Percentiles rank a stretch among this genome's conserved stretches.
phyloP scores from a whole-genome alignment of 2,113 vertebrate genomes.

The Tursiops truncatus region DNA sequence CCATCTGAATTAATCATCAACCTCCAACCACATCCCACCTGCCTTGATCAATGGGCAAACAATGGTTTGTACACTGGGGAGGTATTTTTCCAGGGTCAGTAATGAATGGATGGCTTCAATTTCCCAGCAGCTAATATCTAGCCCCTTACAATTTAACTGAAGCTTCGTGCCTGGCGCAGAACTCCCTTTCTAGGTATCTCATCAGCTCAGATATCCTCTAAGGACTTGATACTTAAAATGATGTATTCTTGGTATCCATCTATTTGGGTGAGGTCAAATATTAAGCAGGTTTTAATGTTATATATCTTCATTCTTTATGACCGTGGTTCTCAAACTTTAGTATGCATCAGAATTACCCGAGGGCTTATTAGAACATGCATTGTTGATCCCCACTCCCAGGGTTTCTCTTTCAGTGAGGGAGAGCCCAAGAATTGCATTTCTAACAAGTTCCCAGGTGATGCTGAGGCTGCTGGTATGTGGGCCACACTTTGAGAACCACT shows the following conservation, averaged over 20 bases:
- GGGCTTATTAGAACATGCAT: neutral
- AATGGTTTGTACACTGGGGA: neutral
- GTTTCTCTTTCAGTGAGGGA: neutral
- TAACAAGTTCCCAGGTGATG: neutral
- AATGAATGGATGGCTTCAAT: constrained; percentile 42
- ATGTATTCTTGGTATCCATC: neutral
- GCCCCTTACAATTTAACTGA: neutral
- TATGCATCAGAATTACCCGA: neutral
- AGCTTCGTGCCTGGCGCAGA: neutral
- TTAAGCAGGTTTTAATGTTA: neutral
- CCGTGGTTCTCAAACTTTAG: neutral
- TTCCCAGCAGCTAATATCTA: neutral
- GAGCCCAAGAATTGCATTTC: neutral
- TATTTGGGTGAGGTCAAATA: neutral
- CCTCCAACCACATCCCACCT: constrained; percentile 13
- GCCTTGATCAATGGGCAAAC: constrained; percentile 44
- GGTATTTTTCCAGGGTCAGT: constrained; percentile 15
- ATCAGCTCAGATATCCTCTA: neutral
- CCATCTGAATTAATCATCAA: constrained; percentile 42
- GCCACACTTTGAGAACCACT: neutral
- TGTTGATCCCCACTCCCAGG: neutral
- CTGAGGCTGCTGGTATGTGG: neutral
- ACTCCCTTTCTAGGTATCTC: neutral
- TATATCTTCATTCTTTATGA: neutral
- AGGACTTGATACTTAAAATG: neutral